These are phyloP conservation scores for Adelognathus sp. DNA, from an alignment of 2,888 invertebrate species.

Conservation along the genomic window DNA sequence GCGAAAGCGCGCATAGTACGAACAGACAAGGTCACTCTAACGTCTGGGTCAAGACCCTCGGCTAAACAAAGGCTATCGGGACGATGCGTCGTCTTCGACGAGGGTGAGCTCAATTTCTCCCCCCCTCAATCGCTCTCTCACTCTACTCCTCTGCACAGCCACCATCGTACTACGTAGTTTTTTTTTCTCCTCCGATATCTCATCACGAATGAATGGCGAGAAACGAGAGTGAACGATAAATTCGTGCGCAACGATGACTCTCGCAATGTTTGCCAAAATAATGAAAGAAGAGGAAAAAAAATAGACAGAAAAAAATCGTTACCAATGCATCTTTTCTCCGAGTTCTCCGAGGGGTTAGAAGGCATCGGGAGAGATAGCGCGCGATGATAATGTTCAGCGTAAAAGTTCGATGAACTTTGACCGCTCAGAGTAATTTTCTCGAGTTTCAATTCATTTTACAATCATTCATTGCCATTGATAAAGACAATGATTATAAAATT, in stretches of 20 bases:
- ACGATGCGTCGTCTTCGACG: conserved; percentile 28
- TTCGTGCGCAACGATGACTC: not conserved
- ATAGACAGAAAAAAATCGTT: not conserved
- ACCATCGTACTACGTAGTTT: too few species aligned
- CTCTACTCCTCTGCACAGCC: too few species aligned
- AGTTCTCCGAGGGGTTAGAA: not conserved
- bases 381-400: not conserved
- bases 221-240: not conserved
- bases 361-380: not conserved
- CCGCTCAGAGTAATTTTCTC: not conserved
- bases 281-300: not conserved
- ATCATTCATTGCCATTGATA: too few species aligned
- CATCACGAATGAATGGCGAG: not conserved
- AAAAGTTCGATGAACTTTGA: not conserved
- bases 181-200: too few species aligned
- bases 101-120: conserved; percentile 7
- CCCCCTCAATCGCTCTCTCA: too few species aligned
- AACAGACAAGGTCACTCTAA: conserved; percentile 64
- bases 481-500: too few species aligned
- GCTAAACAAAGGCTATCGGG: conserved; percentile 39
- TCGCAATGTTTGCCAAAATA: not conserved
- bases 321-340: not conserved
- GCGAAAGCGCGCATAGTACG: conserved; percentile 5
- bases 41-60: conserved; percentile 65
- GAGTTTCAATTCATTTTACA: not conserved